phyloP scores from a whole-genome alignment of 2,888 invertebrate genomes.

The Halocaridina rubra region DNA sequence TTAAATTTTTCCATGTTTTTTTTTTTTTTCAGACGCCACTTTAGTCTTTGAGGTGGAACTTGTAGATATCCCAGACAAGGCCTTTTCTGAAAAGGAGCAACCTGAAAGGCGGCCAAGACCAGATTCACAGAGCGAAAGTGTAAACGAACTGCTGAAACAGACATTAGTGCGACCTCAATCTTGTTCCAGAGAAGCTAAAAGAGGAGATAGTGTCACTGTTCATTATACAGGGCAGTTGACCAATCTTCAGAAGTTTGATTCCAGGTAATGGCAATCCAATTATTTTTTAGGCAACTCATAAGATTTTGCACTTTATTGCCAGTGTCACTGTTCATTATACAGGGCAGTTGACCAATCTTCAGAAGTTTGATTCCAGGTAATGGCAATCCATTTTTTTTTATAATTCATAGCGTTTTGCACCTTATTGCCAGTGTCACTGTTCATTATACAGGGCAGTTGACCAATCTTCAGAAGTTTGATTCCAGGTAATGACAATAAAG shows the following conservation, averaged over 20 bases:
- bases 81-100: not conserved
- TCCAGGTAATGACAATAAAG: constrained; percentile 60
- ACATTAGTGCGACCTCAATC: constrained; percentile 43
- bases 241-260: constrained; percentile 51
- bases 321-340: constrained; percentile 56
- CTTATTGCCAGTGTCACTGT: no score
- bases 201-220: constrained; percentile 45
- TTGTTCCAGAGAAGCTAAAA: constrained; percentile 20
- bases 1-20: no score
- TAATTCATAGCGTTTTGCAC: no score
- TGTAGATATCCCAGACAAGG: constrained; percentile 76
- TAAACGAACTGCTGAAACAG: constrained; percentile 27
- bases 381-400: no score
- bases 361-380: constrained; percentile 60
- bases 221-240: constrained; percentile 58
- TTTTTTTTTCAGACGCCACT: constrained; percentile 75
- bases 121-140: not conserved
- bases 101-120: constrained; percentile 32
- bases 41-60: constrained; percentile 92
- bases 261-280: no score
- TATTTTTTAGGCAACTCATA: no score
- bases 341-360: constrained; percentile 45
- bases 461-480: constrained; percentile 49
- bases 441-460: constrained; percentile 56
- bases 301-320: no score